Conservation (phyloP, 2,797 vertebrate species). For the Tarsius wallacei region DNA sequence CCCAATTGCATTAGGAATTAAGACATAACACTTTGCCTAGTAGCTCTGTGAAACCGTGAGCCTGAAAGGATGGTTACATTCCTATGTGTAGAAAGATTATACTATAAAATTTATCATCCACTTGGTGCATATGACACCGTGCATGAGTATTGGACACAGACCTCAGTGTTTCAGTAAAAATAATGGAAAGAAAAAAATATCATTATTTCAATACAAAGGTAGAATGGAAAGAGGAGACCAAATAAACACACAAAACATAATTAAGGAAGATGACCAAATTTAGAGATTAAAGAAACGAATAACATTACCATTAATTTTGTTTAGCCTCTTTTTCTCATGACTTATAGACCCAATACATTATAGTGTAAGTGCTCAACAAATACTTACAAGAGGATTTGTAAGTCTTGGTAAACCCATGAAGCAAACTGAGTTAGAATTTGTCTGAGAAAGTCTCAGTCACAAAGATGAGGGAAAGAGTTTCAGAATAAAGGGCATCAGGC, state of each 20-base stretch:
- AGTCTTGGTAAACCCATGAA: background rate
- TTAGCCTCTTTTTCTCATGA: constrained; percentile 25
- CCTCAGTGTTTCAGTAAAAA: background rate
- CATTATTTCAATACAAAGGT: constrained; percentile 52
- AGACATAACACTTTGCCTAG: background rate
- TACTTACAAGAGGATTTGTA: constrained; percentile 37
- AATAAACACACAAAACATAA: constrained; percentile 53
- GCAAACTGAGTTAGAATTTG: background rate
- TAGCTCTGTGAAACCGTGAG: background rate
- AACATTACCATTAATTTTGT: constrained; percentile 11
- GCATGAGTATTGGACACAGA: background rate
- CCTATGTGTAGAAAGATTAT: constrained; percentile 9
- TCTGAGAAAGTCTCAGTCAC: background rate
- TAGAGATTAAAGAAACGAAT: constrained; percentile 29
- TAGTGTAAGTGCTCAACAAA: background rate
- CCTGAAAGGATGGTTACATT: background rate
- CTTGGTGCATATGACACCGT: background rate
- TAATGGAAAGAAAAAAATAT: background rate
- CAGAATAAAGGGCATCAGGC: background rate
- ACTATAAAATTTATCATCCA: background rate
- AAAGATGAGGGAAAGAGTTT: background rate
- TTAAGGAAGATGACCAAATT: constrained; percentile 1
- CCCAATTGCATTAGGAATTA: constrained; percentile 33
- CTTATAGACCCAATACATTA: background rate
- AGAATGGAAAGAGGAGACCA: background rate